Conservation (phyloP, 2,797 vertebrate genomes). For the Urophycis tenuis region DNA sequence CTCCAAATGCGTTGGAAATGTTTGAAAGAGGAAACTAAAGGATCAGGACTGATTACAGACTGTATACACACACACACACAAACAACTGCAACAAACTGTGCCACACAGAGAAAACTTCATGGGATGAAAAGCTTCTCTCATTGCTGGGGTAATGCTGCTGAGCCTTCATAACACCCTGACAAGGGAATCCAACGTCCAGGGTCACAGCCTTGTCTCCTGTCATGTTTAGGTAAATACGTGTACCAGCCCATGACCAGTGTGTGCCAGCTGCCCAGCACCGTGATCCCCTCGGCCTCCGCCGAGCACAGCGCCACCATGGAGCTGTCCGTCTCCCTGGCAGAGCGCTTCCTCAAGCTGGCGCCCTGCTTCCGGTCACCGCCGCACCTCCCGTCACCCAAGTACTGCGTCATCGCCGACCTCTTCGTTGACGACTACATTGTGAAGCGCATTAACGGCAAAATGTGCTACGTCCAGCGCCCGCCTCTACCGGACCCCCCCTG, state of each 20-base stretch:
- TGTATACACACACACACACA: no score
- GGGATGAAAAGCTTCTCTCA: not conserved
- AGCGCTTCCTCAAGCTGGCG: conserved; percentile 88
- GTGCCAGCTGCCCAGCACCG: conserved; percentile 88
- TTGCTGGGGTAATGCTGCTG: not conserved
- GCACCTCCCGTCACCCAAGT: conserved; percentile 83
- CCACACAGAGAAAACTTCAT: not conserved
- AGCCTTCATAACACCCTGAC: not conserved
- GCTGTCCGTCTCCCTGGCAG: conserved; percentile 83
- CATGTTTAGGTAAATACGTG: conserved; percentile 85
- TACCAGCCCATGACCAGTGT: conserved; percentile 98
- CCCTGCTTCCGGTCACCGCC: conserved; percentile 86
- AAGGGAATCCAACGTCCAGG: not conserved
- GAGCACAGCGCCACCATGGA: conserved; percentile 81
- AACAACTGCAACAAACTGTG: not conserved
- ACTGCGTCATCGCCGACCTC: conserved; percentile 90
- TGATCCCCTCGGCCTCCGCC: conserved; percentile 74
- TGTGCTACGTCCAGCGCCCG: conserved; percentile 96
- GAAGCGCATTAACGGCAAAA: conserved; percentile 96
- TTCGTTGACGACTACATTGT: conserved; percentile 95
- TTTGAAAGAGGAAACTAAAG: no score
- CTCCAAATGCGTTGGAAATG: no score
- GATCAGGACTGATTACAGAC: no score
- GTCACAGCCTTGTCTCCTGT: not conserved
- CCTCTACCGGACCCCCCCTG: conserved; percentile 61